Conservation (phyloP, 2,113 vertebrate genomes). For the Leucoraja erinaceus region DNA sequence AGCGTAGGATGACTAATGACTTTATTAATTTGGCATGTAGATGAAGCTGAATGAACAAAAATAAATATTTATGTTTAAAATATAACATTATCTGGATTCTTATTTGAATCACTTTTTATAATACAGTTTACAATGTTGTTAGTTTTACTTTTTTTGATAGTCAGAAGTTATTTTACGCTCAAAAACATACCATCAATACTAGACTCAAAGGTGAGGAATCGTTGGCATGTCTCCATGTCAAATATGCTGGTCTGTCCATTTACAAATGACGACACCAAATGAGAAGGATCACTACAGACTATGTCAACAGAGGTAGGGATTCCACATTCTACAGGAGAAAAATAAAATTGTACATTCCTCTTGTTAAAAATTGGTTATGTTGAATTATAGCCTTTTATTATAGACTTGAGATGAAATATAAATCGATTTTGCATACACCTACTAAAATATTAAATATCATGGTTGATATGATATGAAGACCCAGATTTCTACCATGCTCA, state of each 20-base stretch:
- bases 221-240: conserved; percentile 90
- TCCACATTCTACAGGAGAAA: conserved; percentile 70
- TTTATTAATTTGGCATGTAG: conserved; percentile 87
- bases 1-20: conserved; percentile 97
- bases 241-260: conserved; percentile 86
- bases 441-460: neutral
- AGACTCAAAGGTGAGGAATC: conserved; percentile 84
- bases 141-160: neutral
- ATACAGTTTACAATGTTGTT: neutral
- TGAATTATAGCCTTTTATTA: neutral
- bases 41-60: conserved; percentile 50
- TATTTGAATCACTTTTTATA: neutral
- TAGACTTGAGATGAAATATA: neutral
- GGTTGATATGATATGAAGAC: neutral
- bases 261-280: conserved; percentile 89
- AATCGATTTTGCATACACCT: neutral
- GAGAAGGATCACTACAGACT: conserved; percentile 89
- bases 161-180: neutral
- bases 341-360: conserved; percentile 39
- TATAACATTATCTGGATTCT: neutral
- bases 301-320: conserved; percentile 90
- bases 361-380: neutral
- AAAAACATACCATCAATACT: conserved; percentile 68
- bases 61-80: neutral
- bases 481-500: neutral